Evolutionary conservation across 2,888 invertebrate species (phyloP).

Genomic region (Metopia argyrocephala): DNA sequence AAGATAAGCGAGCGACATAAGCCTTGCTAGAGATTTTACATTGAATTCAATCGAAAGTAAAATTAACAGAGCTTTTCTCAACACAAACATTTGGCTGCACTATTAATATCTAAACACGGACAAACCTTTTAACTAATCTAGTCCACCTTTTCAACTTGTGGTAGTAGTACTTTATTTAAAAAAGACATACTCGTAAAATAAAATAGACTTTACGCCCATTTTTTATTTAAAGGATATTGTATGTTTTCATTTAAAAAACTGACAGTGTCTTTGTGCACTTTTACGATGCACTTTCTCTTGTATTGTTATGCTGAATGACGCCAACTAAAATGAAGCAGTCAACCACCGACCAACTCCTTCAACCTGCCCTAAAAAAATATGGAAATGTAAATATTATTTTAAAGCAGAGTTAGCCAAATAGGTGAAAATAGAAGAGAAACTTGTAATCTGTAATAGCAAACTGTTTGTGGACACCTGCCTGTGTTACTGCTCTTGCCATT

Average conservation of each 20-base stretch:
- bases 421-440: too few relatives aligned
- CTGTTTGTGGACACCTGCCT: neutral
- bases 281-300: slow-evolving; percentile 32
- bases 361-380: neutral
- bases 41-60: too few relatives aligned
- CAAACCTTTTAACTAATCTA: neutral
- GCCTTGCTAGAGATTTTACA: too few relatives aligned
- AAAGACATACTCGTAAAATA: slow-evolving; percentile 13
- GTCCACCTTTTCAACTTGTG: neutral
- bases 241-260: neutral
- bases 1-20: too few relatives aligned
- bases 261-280: slow-evolving; percentile 29
- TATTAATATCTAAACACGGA: too few relatives aligned
- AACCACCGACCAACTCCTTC: slow-evolving; percentile 1
- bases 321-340: slow-evolving; percentile 6
- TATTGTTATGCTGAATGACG: slow-evolving; percentile 23
- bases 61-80: too few relatives aligned
- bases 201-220: slow-evolving; percentile 14
- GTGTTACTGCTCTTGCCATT: neutral
- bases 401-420: slow-evolving; percentile 16
- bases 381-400: neutral
- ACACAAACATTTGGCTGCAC: too few relatives aligned
- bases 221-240: neutral
- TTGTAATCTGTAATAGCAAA: too few relatives aligned
- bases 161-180: neutral